Conservation (phyloP, 2,113 vertebrate species). For the Pollachius pollachius region DNA sequence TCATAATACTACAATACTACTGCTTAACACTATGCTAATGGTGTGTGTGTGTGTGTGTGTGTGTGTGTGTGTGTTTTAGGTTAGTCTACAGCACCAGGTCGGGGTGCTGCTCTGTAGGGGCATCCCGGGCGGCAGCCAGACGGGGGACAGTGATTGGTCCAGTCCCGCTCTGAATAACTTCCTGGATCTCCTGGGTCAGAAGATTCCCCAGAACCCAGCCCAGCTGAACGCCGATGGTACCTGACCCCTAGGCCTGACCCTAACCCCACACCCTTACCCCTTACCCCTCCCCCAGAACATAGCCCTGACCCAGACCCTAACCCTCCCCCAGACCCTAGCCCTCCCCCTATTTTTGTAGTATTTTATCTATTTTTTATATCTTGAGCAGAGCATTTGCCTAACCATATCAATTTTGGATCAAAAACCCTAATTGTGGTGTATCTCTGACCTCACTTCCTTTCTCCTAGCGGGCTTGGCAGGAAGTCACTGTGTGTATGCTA, state of each 20-base stretch:
- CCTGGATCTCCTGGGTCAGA: slow-evolving; percentile 83
- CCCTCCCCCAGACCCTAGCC: too few species aligned
- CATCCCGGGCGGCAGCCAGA: slow-evolving; percentile 44
- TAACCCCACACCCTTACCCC: not conserved
- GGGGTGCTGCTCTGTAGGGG: slow-evolving; percentile 80
- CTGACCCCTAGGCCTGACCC: not conserved
- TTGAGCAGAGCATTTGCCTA: slow-evolving; percentile 11
- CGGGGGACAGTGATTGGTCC: slow-evolving; percentile 86
- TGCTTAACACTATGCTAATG: not conserved
- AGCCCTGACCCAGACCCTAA: too few species aligned
- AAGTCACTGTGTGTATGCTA: slow-evolving; percentile 75
- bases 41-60: too few species aligned
- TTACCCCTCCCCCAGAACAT: too few species aligned
- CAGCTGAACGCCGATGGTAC: slow-evolving; percentile 87
- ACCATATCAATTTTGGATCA: not conserved
- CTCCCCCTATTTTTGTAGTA: not conserved
- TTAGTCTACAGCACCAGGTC: slow-evolving; percentile 88
- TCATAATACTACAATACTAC: not conserved
- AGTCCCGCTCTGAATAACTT: slow-evolving; percentile 85
- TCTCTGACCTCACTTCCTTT: not conserved
- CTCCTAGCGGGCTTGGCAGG: slow-evolving; percentile 76
- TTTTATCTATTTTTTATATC: not conserved
- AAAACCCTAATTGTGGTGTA: not conserved
- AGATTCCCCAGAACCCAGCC: slow-evolving; percentile 82
- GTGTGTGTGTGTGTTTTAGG: slow-evolving; percentile 51